Evolutionary conservation across 2,797 vertebrate species (phyloP).

Genomic region (Malacoraja senta): DNA sequence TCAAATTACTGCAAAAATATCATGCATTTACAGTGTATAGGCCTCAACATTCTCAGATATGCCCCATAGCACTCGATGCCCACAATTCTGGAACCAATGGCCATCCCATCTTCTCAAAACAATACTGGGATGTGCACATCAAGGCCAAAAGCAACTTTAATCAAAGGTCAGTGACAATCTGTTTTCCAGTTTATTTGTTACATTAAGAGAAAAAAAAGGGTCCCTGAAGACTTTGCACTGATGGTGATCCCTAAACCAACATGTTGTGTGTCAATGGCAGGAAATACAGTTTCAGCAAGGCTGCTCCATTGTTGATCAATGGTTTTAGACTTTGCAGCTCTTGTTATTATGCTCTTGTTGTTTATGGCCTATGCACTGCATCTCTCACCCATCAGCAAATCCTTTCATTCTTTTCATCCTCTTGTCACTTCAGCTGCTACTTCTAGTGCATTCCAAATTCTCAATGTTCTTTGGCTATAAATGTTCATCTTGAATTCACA

Average conservation of each 20-base stretch:
- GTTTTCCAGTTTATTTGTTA: not conserved
- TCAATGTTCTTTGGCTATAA: not conserved
- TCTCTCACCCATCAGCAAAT: not conserved
- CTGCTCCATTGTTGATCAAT: not conserved
- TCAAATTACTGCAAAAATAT: not conserved
- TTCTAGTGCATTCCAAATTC: not conserved
- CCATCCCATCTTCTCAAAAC: not conserved
- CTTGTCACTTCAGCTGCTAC: not conserved
- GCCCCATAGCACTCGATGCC: not conserved
- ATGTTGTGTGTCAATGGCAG: not conserved
- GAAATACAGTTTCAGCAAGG: not conserved
- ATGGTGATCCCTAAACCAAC: not conserved
- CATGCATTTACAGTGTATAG: not conserved
- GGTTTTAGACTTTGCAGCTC: not conserved
- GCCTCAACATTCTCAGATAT: not conserved
- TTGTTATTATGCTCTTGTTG: not conserved
- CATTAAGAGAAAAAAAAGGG: not conserved
- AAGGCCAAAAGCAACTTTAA: not conserved
- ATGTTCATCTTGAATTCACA: not conserved
- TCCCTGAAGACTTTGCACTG: not conserved
- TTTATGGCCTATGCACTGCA: not conserved
- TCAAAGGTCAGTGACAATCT: not conserved
- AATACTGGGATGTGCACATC: not conserved
- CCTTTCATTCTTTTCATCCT: not conserved
- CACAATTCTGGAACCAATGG: not conserved